Base-by-base conservation (phyloP, 2,113 vertebrate species). In the Aldabrachelys gigantea region DNA sequence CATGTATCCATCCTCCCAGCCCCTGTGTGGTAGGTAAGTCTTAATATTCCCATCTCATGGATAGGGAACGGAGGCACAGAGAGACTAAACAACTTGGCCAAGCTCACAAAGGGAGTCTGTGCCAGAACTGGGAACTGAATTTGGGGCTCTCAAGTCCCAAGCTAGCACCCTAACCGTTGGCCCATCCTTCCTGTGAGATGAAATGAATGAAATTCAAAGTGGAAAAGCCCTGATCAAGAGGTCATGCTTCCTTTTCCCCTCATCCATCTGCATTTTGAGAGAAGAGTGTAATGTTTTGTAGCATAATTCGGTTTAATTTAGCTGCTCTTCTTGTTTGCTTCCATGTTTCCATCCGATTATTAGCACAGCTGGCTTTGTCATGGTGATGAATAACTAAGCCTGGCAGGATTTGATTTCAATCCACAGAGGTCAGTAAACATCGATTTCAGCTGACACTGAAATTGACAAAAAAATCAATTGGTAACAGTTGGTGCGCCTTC, bases 361-460 rank as follows among this genome's bases (percentile, higher is more conserved):
- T 27, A 83, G 83, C 65, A 79, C 31, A 16, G 62, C 62, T 93
- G 93, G 53, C 31, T 89, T 86, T 96, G 53, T 86, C 85, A 29
- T 85, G 89, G 53, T 65, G 91, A 57, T 31, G 59, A 78, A 72
- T 72, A 38, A 19, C 65, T 38, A 72, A 21, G 7, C 65, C 38
- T 72, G 65, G 35, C 65, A 38, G 35, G n/a, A 38, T 72, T 72
- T 72, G n/a, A 72, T 72, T 72, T n/a, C 65, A 72, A n/a, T 72
- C n/a, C 35, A 72, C 65, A 72, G 38, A 72, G 65, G 35, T 72
- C 65, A 38, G 65, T n/a, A 38, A 72, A 72, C 17, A 19, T n/a
- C 17, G 9, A 72, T 72, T n/a, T 72, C 65, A 72, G 65, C 35
- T 72, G 65, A 72, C 65, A 72, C 35, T 72, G 65, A 72, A 72